These are phyloP conservation scores for Sarcophaga subvicina DNA, from an alignment of 2,888 invertebrate genomes.

Conservation along the genomic window DNA sequence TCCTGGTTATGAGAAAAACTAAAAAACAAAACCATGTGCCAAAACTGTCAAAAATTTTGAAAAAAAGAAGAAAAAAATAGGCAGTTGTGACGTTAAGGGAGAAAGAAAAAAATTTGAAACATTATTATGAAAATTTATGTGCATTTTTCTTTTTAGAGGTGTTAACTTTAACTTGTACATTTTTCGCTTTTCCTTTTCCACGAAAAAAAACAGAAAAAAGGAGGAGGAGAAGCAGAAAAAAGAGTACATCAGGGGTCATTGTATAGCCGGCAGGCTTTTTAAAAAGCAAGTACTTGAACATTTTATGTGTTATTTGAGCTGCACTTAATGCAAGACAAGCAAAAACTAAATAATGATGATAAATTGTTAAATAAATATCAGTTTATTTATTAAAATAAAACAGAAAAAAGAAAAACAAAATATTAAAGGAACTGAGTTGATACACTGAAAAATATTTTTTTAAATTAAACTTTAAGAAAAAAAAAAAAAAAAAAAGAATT, in stretches of 20 bases:
- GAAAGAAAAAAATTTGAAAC: neutral
- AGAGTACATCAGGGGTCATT: conserved; percentile 19
- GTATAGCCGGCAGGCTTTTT: conserved; percentile 33
- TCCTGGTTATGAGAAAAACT: conserved; percentile 30
- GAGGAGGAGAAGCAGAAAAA: too few relatives aligned
- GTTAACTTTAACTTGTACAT: neutral
- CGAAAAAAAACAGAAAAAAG: neutral
- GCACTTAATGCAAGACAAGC: conserved; percentile 12
- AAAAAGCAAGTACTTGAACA: neutral
- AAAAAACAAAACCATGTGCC: conserved; percentile 48
- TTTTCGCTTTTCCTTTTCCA: neutral
- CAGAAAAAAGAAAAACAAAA: too few relatives aligned
- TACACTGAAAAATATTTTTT: too few relatives aligned
- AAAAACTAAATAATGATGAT: neutral
- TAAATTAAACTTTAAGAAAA: too few relatives aligned
- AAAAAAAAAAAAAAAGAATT: too few relatives aligned
- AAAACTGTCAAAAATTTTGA: conserved; percentile 48
- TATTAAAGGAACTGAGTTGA: too few relatives aligned
- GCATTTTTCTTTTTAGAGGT: neutral
- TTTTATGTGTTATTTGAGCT: conserved; percentile 6
- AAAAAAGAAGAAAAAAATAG: conserved; percentile 22
- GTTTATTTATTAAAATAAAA: neutral
- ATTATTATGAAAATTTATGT: neutral
- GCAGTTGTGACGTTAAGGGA: neutral
- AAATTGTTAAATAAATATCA: conserved; percentile 2